Evolutionary conservation across 2,797 vertebrate species (phyloP).

Genomic region (Sarcoramphus papa): DNA sequence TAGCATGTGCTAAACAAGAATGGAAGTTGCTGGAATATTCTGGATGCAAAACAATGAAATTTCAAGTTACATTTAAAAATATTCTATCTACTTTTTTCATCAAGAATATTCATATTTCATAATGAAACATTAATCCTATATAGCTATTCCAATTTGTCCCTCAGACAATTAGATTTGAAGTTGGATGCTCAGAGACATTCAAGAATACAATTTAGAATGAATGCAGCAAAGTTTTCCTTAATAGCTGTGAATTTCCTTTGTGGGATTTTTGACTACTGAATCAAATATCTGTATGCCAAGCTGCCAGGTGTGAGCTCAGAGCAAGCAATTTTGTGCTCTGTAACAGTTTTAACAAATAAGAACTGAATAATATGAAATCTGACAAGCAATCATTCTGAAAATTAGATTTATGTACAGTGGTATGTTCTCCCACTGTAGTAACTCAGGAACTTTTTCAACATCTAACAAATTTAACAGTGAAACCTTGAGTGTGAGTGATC

Average conservation of each 20-base stretch:
- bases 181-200: background rate
- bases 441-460: background rate
- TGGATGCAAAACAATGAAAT: background rate
- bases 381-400: background rate
- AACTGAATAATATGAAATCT: background rate
- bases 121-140: background rate
- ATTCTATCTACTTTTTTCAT: background rate
- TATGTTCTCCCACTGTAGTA: background rate
- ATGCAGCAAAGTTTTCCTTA: background rate
- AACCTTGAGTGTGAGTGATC: background rate
- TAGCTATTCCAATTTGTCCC: background rate
- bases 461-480: background rate
- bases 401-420: background rate
- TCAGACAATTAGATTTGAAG: background rate
- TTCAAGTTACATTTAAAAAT: background rate
- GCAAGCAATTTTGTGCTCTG: background rate
- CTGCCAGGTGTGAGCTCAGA: background rate
- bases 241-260: background rate
- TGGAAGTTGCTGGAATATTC: background rate
- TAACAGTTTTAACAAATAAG: background rate
- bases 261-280: background rate
- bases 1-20: background rate
- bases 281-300: background rate
- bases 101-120: background rate
- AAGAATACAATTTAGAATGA: background rate